Conservation (phyloP, 2,888 invertebrate species). For the Rhagophthalmus giganteus region DNA sequence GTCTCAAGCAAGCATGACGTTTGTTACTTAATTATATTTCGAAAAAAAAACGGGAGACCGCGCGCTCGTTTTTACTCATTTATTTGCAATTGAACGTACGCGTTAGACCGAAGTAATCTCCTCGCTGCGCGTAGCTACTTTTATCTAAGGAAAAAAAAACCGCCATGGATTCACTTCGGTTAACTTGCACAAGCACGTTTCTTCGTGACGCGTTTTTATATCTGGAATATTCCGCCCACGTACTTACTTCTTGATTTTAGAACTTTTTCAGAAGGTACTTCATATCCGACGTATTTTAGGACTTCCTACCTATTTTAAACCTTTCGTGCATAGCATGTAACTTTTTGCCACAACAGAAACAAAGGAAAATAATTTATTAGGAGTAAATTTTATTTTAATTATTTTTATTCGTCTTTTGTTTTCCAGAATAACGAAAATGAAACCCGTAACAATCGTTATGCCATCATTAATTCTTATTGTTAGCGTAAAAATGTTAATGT, state of each 20-base stretch:
- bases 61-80: constrained; percentile 16
- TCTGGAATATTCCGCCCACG: constrained; percentile 38
- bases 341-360: constrained; percentile 4
- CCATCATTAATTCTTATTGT: no score
- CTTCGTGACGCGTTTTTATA: constrained; percentile 38
- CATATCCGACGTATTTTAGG: constrained; percentile 29
- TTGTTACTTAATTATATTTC: constrained; percentile 28
- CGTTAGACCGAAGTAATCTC: constrained; percentile 21
- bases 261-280: constrained; percentile 29
- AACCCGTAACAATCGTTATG: no score
- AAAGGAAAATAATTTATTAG: not conserved
- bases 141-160: constrained; percentile 31
- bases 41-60: constrained; percentile 6
- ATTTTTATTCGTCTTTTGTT: no score
- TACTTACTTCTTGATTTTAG: constrained; percentile 32
- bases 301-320: constrained; percentile 25
- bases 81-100: constrained; percentile 21
- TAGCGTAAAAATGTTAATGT: no score
- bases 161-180: constrained; percentile 31
- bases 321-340: constrained; percentile 14
- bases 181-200: constrained; percentile 35
- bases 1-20: constrained; percentile 24
- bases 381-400: no score
- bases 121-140: constrained; percentile 26
- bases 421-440: no score